Evolutionary conservation across 2,888 invertebrate genomes (phyloP), one percentile per base, ranked within the genome.

Genomic region (Epinotia brunnichana): DNA sequence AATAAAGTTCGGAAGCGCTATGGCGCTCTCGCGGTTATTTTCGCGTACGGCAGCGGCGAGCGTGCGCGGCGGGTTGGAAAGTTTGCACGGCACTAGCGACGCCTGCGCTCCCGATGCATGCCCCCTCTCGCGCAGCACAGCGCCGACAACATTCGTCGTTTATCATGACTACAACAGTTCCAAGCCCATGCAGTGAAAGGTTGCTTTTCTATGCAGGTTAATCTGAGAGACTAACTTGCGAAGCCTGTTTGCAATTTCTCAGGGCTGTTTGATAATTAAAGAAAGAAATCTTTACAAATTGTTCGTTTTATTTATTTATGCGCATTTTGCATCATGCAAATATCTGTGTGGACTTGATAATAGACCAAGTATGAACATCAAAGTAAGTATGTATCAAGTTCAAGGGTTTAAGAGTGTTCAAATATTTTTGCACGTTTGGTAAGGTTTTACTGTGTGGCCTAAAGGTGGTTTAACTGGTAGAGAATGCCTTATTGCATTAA

Each of bases 11-110:
- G 57, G 53, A n/a, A 24, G 77, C 64, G 79, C 70, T 59, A 60
- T 63, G 51, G 69, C 69, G 74, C 62, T 68, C 67, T 76, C 77
- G 80, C 75, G 75, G 76, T 79, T 80, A 24, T 29, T 61, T 29
- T 70, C 74, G 73, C 74, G 70, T 71, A 57, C 44, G n/a, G 68
- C 39, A 57, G 68, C 48, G 48, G 71, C 71, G 64, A 74, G 76
- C 78, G 85, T 86, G 82, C 75, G 81, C 83, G 83, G 83, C 80
- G 75, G 75, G 81, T 80, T 77, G 69, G 81, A 81, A 84, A 83
- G 83, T 83, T 81, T 79, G 79, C 79, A 77, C 81, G 77, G 77
- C 78, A 85, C 85, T 85, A 83, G 68, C 74, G 74, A 69, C 67
- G 61, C 72, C 17, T 35, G 56, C 56, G 53, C 62, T n/a, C n/a